Evolutionary conservation across 2,113 vertebrate genomes (phyloP).

Genomic region (Pipa parva): DNA sequence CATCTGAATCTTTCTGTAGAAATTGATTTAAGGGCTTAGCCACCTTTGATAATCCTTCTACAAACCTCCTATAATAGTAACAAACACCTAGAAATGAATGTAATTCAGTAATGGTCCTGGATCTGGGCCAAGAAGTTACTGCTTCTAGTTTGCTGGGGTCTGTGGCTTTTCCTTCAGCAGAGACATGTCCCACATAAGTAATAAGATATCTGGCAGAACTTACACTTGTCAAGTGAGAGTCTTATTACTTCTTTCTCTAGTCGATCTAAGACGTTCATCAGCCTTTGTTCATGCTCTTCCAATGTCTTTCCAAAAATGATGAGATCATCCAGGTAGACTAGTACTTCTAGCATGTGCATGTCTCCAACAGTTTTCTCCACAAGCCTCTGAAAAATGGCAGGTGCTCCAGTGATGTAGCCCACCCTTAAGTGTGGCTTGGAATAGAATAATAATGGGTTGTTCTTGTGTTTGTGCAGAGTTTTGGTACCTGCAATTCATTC

Average conservation of each 20-base stretch:
- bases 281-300: conserved; percentile 33
- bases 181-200: neutral
- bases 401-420: neutral
- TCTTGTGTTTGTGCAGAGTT: too few species aligned
- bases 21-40: neutral
- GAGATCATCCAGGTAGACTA: conserved; percentile 29
- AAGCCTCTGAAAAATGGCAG: neutral
- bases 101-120: too few species aligned
- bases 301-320: conserved; percentile 27
- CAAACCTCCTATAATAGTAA: neutral
- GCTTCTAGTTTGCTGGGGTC: neutral
- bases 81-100: neutral
- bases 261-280: conserved; percentile 31
- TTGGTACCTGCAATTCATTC: too few species aligned
- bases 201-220: neutral
- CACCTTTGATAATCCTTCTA: too few species aligned
- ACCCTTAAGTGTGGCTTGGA: too few species aligned
- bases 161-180: neutral
- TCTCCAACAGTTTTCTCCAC: neutral
- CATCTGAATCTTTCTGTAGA: neutral
- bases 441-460: too few species aligned
- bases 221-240: neutral
- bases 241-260: neutral
- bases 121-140: neutral
- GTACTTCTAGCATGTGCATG: neutral